A percentile compares a stretch with the other conserved stretches of the same genome.
phyloP scores from a whole-genome alignment of 2,797 vertebrate species.

The Sebastes paucispinis region DNA sequence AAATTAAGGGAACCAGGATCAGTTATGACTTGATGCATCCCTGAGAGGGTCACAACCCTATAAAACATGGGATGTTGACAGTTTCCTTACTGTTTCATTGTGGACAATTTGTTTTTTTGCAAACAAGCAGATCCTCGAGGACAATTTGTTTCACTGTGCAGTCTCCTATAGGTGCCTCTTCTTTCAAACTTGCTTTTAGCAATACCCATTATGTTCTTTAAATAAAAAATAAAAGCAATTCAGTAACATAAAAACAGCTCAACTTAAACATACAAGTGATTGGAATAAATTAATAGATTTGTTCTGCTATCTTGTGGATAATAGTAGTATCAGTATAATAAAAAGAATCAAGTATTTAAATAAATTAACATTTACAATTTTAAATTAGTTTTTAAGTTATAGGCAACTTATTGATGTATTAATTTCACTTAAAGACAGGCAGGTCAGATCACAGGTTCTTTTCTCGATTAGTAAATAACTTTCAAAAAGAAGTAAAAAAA shows the following conservation, averaged over 20 bases:
- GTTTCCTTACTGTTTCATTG: constrained; percentile 42
- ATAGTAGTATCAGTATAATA: constrained; percentile 49
- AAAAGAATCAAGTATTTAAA: constrained; percentile 77
- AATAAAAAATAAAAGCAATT: constrained; percentile 46
- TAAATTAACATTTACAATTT: constrained; percentile 85
- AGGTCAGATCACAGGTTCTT: constrained; percentile 67
- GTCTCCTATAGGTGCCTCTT: constrained; percentile 34
- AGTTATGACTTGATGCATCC: constrained; percentile 78
- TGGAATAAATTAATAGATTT: constrained; percentile 79
- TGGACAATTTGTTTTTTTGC: constrained; percentile 46
- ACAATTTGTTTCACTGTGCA: constrained; percentile 53
- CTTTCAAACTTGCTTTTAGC: constrained; percentile 46
- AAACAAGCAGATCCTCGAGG: constrained; percentile 49
- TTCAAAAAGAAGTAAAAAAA: constrained; percentile 56
- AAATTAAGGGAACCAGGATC: constrained; percentile 61
- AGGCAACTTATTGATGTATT: constrained; percentile 73
- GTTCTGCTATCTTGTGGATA: constrained; percentile 44
- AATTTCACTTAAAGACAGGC: constrained; percentile 71
- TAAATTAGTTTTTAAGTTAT: constrained; percentile 83
- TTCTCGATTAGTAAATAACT: constrained; percentile 50
- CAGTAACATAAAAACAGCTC: constrained; percentile 69
- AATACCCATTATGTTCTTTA: constrained; percentile 31
- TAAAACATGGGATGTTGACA: constrained; percentile 70
- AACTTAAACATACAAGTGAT: constrained; percentile 56
- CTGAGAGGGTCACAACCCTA: constrained; percentile 81